Base-by-base conservation (phyloP, 2,888 invertebrate species). In the Hybos culiciformis region DNA sequence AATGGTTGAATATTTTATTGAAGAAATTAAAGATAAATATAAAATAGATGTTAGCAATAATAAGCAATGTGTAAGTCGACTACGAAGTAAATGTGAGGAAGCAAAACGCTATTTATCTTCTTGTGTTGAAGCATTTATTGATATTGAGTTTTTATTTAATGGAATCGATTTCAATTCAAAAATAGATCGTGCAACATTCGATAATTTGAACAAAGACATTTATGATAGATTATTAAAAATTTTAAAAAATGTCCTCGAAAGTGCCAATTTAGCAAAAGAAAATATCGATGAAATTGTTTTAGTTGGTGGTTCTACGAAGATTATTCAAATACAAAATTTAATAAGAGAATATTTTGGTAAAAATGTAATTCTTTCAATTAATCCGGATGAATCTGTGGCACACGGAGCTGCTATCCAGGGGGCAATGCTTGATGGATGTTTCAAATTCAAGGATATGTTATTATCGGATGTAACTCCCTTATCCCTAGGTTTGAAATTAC, bases 311-410 rank as follows among this genome's bases (percentile, higher is more conserved):
- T n/a, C n/a, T n/a, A n/a, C n/a, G n/a, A n/a, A n/a, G n/a, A n/a
- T n/a, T n/a, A n/a, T n/a, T n/a, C n/a, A n/a, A n/a, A n/a, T n/a
- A n/a, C n/a, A n/a, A n/a, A n/a, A n/a, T n/a, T n/a, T n/a, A n/a
- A n/a, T n/a, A n/a, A n/a, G n/a, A n/a, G n/a, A n/a, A n/a, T n/a
- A n/a, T n/a, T n/a, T n/a, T 52, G 81, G 74, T 8, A 83, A 81
- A 64, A 68, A 73, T 37, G 65, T 83, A 29, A 82, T 82, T 59
- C 67, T 80, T 37, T 80, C 79, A 42, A 82, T 83, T 56, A 83
- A 83, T 57, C 83, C 83, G 0, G 83, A 84, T 54, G 83, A 84
- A 58, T 83, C 83, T 0, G 83, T 84, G 7, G 83, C 83, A 0
- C 83, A 80, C 57, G 82, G 81, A 18, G 82, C 82, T 1, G 80